Evolutionary conservation across 2,888 invertebrate species (phyloP), one percentile per base, ranked within the genome.

Genomic region (Cantharis nigra): DNA sequence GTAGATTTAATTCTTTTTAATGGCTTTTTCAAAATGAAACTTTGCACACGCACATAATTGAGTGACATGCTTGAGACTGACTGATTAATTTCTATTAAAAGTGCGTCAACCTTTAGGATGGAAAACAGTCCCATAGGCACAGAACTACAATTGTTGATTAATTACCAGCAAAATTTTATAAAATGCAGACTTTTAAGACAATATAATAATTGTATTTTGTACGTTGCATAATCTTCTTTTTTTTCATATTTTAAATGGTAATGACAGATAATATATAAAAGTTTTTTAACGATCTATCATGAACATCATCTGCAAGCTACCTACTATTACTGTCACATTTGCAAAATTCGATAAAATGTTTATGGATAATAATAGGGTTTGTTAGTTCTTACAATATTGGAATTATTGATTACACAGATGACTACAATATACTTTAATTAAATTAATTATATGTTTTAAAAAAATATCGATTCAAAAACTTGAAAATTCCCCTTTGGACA

Each of bases 401-500:
- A 11, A 30, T 30, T n/a, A 7, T 49, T 7, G 2, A 7, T 13
- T 13, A 3, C n/a, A 9, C n/a, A 49, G 49, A n/a, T 49, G 49
- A n/a, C n/a, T 49, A 49, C 7, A 49, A 49, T n/a, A 5, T 5
- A 33, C 33, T 49, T 49, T n/a, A 49, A 49, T n/a, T 49, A n/a
- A n/a, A 7, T n/a, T 49, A n/a, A n/a, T 49, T n/a, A n/a, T n/a
- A 49, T n/a, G 13, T n/a, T n/a, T 49, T n/a, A 49, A 49, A 13
- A 26, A 28, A 64, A 67, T 30, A 30, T 72, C 67, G 72, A 72
- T 72, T 72, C 18, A 63, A 67, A 18, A 64, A 62, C 62, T 16
- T 67, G 49, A 49, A 72, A 72, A 72, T 67, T 72, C 49, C 72
- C 72, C 28, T 72, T 67, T 49, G 72, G 67, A 49, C 26, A 23